Evolutionary conservation across 2,797 vertebrate genomes (phyloP).

Genomic region (Myotis vivesi): DNA sequence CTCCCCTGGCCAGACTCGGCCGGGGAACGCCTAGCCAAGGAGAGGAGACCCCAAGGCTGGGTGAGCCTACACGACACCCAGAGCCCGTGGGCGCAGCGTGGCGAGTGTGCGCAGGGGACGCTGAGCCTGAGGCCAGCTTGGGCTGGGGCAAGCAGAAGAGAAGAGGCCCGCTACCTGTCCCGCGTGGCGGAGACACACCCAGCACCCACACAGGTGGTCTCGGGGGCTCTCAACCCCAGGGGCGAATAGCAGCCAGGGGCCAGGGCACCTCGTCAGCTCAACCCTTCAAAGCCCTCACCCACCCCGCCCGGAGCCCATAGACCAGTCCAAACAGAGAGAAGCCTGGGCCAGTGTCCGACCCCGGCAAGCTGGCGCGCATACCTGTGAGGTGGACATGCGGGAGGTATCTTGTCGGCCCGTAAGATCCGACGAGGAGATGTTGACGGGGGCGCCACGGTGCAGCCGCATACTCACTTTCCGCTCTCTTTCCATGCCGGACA

Average conservation of each 20-base stretch:
- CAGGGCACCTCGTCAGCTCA: neutral
- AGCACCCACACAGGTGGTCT: neutral
- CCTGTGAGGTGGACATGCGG: constrained; percentile 98
- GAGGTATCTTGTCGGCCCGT: constrained; percentile 96
- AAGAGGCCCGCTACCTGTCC: rapidly evolving
- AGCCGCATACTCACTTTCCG: constrained; percentile 97
- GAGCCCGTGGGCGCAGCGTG: rapidly evolving
- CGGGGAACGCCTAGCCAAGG: neutral
- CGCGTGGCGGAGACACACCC: neutral
- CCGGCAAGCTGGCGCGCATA: neutral
- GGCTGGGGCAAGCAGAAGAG: neutral
- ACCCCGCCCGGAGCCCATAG: neutral
- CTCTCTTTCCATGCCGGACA: constrained; percentile 94
- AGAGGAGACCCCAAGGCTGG: neutral
- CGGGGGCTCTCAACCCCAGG: neutral
- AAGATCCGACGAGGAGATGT: constrained; percentile 94
- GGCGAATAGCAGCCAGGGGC: neutral
- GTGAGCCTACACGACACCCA: neutral
- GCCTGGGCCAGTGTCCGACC: neutral
- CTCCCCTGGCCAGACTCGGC: no score
- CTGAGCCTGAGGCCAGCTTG: neutral
- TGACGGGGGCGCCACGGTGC: constrained; percentile 94
- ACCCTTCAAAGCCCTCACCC: neutral
- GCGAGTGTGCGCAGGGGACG: rapidly evolving
- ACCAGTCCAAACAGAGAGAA: neutral